phyloP scores from a whole-genome alignment of 2,113 vertebrate species.

The Helogale parvula region DNA sequence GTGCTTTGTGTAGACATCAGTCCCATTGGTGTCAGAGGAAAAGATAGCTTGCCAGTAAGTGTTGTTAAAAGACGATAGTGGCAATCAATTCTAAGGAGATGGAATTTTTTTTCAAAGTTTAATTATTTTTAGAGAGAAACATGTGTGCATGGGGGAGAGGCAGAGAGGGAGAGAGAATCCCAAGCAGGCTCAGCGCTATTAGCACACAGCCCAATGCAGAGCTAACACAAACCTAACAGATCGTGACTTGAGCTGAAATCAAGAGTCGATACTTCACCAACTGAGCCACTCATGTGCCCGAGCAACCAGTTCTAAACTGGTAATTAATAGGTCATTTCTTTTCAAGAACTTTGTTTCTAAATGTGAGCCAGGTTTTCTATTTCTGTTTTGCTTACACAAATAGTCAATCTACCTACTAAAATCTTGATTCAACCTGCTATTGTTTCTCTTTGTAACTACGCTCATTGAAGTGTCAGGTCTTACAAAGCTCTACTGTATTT shows the following conservation, averaged over 20 bases:
- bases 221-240: no score
- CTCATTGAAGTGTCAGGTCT: background rate
- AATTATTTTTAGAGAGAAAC: no score
- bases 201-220: no score
- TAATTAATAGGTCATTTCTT: background rate
- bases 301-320: background rate
- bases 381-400: background rate
- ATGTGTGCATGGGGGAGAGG: no score
- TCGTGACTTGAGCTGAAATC: no score
- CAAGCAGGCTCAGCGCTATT: no score
- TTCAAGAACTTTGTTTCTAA: conserved; percentile 10
- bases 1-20: background rate
- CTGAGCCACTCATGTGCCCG: no score
- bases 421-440: background rate
- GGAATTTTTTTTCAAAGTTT: no score
- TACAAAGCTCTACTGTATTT: background rate
- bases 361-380: background rate
- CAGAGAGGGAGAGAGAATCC: no score
- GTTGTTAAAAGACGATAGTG: background rate
- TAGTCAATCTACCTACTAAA: background rate
- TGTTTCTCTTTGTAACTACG: background rate
- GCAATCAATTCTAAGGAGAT: background rate
- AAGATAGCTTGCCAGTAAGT: background rate
- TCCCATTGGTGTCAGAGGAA: background rate
- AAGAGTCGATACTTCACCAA: no score